Conservation (phyloP, 2,888 invertebrate genomes). For the Lasioglossum marginatum region DNA sequence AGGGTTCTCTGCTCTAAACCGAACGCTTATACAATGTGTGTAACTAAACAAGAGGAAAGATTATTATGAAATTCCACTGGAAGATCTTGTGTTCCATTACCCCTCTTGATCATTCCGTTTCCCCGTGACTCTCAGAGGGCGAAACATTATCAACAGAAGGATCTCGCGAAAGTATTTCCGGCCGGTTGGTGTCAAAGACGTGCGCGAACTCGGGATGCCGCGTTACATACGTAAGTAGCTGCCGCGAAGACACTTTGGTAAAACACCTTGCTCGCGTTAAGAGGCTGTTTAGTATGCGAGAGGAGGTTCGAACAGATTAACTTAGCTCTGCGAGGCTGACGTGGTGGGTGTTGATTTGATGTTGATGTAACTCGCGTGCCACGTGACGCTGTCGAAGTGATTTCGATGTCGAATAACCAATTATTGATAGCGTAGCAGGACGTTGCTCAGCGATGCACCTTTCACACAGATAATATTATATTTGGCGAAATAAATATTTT, state of each 20-base stretch:
- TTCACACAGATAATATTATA: background rate
- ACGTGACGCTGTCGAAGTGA: constrained; percentile 63
- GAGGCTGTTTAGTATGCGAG: constrained; percentile 73
- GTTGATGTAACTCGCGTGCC: constrained; percentile 64
- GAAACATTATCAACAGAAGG: constrained; percentile 15
- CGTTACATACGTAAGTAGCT: constrained; percentile 74
- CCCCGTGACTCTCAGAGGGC: background rate
- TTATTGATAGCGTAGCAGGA: background rate
- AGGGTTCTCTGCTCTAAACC: too few species aligned
- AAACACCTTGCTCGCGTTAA: constrained; percentile 73
- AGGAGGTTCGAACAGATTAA: constrained; percentile 71
- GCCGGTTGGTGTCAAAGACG: constrained; percentile 71
- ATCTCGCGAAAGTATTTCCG: constrained; percentile 64
- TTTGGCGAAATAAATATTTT: background rate
- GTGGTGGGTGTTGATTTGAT: constrained; percentile 60
- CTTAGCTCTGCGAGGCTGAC: constrained; percentile 64
- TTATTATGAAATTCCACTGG: background rate
- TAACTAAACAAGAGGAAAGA: too few species aligned
- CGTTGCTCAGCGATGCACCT: background rate
- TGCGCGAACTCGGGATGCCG: constrained; percentile 65
- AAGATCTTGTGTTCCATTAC: background rate
- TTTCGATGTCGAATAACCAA: constrained; percentile 47
- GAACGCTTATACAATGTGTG: too few species aligned
- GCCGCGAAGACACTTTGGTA: constrained; percentile 66
- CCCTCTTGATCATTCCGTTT: background rate